phyloP scores from a whole-genome alignment of 2,888 invertebrate genomes.

The Drosophila pullipes region DNA sequence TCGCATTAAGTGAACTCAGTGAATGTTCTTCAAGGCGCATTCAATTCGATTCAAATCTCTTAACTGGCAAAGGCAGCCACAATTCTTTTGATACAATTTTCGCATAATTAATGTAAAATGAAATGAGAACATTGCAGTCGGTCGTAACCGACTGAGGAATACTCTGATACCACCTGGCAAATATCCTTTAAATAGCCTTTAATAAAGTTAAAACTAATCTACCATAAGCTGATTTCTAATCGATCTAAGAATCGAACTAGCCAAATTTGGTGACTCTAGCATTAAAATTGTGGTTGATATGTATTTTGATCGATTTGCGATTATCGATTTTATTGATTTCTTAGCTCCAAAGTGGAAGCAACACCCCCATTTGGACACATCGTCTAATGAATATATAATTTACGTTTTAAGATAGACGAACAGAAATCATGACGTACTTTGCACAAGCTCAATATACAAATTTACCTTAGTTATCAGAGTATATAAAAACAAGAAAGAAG shows the following conservation, averaged over 20 bases:
- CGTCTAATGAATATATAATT: background rate
- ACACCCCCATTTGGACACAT: background rate
- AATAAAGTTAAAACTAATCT: background rate
- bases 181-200: too few species aligned
- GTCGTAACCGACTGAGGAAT: background rate
- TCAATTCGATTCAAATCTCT: background rate
- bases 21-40: constrained; percentile 20
- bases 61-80: constrained; percentile 18
- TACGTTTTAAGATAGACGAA: background rate
- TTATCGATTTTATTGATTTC: background rate
- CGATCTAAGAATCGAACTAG: too few species aligned
- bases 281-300: too few species aligned
- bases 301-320: background rate
- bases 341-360: background rate
- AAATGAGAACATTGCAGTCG: background rate
- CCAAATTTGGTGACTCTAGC: too few species aligned
- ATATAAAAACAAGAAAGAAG: background rate
- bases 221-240: too few species aligned
- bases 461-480: background rate
- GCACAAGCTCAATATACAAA: background rate
- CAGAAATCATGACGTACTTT: background rate
- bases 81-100: background rate
- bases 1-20: constrained; percentile 11
- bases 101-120: background rate
- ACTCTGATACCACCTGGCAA: background rate